Evolutionary conservation across 1,140 invertebrate genomes (phyloP), one percentile per base, ranked within the genome.

Genomic region (Vanessa tameamea): DNA sequence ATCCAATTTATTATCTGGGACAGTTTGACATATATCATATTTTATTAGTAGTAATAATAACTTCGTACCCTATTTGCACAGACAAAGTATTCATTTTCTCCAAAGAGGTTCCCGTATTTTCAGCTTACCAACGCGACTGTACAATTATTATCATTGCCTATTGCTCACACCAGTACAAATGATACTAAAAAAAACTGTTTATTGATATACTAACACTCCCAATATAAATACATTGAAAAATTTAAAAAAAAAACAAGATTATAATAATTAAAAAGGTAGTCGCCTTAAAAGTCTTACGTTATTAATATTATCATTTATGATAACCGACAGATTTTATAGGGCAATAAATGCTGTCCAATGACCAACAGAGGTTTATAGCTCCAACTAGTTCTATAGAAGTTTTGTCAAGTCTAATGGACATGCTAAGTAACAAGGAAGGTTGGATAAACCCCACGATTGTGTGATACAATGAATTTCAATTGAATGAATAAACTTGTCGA

Each of bases 291-390:
- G 69, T 65, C 72, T 71, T 65, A 59, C 72, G 79, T 47, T 76
- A 73, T 74, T 76, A 78, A 73, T 76, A 81, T 72, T 80, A 78
- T 80, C 74, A 79, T 76, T 79, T 81, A 72, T 80, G 76, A 75
- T 72, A 72, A 80, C 73, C 71, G 50, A 55, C 66, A 64, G 70
- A 55, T 61, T 82, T 82, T 82, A 80, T 77, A 74, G 66, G 69
- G 77, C 66, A 65, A 69, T 82, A 82, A 82, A 82, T 64, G 65
- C 66, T 70, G 51, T 72, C 67, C 69, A 75, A 66, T 82, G 76
- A 65, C 78, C 80, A 82, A 76, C 76, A 69, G 64, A 77, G 76
- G 69, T 82, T 82, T 82, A 82, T 78, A 67, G 67, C 72, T 37
- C 61, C 74, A 72, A 69, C 65, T 69, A 65, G 71, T 69, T 77